Conservation (phyloP, 2,888 invertebrate genomes). For the Acrobasis repandana region DNA sequence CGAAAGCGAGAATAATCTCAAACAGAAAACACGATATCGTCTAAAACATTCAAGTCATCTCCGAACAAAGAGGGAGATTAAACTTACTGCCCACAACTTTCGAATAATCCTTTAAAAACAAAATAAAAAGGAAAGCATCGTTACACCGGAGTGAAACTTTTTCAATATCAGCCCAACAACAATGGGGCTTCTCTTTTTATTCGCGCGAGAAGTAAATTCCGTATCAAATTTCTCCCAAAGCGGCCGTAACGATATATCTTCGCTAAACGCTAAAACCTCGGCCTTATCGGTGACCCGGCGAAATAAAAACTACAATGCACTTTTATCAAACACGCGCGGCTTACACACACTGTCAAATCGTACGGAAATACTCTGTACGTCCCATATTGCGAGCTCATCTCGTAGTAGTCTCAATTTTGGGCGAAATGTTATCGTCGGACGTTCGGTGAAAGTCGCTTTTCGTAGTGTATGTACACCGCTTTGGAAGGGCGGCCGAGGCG, state of each 20-base stretch:
- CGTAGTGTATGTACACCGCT: constrained; percentile 61
- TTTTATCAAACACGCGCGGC: constrained; percentile 63
- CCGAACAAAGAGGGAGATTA: constrained; percentile 55
- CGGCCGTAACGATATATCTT: constrained; percentile 51
- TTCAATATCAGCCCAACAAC: constrained; percentile 69
- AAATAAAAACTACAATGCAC: constrained; percentile 60
- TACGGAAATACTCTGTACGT: constrained; percentile 78
- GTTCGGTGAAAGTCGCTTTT: constrained; percentile 73
- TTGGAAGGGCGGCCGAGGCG: constrained; percentile 79
- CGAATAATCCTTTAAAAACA: constrained; percentile 63
- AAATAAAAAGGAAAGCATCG: constrained; percentile 59
- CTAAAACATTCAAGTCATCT: constrained; percentile 52
- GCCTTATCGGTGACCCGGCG: constrained; percentile 25
- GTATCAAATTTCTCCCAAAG: constrained; percentile 59
- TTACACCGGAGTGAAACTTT: constrained; percentile 63
- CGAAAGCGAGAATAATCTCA: constrained; percentile 53
- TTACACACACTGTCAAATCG: constrained; percentile 65
- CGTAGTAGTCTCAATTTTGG: constrained; percentile 54
- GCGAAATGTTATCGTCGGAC: constrained; percentile 65
- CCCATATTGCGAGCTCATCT: constrained; percentile 75
- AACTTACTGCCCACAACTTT: constrained; percentile 59
- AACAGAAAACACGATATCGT: constrained; percentile 41
- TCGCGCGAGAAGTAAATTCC: constrained; percentile 53
- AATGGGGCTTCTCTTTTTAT: constrained; percentile 61
- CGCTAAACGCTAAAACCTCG: constrained; percentile 32